A percentile compares a stretch with the other conserved stretches of the same genome.
phyloP scores from a whole-genome alignment of 2,797 vertebrate species.

The Sorex maritimensis region DNA sequence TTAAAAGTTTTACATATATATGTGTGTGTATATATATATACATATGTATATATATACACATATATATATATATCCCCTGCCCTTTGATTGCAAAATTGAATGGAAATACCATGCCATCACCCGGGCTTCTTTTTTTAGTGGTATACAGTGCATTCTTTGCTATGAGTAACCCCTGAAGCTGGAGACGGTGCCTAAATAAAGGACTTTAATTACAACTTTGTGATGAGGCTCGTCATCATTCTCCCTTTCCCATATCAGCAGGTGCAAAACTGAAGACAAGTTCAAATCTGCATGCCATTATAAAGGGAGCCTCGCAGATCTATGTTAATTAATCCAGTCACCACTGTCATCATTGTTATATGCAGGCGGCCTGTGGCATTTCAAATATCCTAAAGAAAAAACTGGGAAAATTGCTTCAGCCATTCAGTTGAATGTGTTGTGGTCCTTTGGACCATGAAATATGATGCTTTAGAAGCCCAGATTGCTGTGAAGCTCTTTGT shows the following conservation, averaged over 20 bases:
- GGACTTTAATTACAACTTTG: constrained; percentile 73
- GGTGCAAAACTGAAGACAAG: constrained; percentile 65
- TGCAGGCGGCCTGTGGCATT: constrained; percentile 35
- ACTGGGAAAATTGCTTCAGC: constrained; percentile 46
- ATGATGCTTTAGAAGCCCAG: constrained; percentile 52
- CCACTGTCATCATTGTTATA: constrained; percentile 19
- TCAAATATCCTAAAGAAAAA: constrained; percentile 63
- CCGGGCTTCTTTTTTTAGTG: constrained; percentile 60
- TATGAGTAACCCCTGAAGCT: constrained; percentile 65
- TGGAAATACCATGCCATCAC: constrained; percentile 52
- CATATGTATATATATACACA: too few species aligned
- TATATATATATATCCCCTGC: neutral
- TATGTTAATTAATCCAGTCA: constrained; percentile 50
- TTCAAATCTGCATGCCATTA: constrained; percentile 60
- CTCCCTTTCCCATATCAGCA: constrained; percentile 37
- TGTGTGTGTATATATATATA: neutral
- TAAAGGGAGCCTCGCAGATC: constrained; percentile 57
- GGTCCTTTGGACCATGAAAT: constrained; percentile 9
- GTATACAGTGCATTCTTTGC: constrained; percentile 53
- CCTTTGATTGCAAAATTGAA: constrained; percentile 69
- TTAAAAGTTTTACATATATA: constrained; percentile 42
- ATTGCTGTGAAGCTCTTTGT: constrained; percentile 28
- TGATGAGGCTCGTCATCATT: constrained; percentile 43
- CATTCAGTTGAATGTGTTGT: constrained; percentile 59
- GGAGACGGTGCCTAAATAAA: constrained; percentile 73